These are phyloP conservation scores for Aptenodytes patagonicus DNA, from an alignment of 2,113 vertebrate genomes.

Conservation along the genomic window DNA sequence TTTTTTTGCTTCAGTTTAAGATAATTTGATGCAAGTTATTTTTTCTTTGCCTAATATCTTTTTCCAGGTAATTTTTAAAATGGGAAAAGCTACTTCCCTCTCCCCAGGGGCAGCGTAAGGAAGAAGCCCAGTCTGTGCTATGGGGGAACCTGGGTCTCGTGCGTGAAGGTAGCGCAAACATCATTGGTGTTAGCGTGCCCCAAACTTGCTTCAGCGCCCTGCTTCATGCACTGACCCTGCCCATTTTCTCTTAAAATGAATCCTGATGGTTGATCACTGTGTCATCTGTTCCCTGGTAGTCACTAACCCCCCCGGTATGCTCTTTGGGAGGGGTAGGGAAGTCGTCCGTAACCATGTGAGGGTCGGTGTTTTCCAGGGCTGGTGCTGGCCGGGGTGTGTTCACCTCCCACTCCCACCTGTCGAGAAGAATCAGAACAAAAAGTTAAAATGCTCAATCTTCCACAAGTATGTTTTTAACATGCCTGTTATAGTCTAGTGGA, in stretches of 20 bases:
- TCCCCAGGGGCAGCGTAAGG: accelerated
- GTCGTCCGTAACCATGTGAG: not conserved
- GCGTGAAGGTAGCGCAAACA: accelerated
- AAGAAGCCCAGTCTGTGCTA: not conserved
- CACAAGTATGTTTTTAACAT: not conserved
- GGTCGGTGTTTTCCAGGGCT: not conserved
- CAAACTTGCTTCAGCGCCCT: not conserved
- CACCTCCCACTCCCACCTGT: not conserved
- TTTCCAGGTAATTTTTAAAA: not conserved
- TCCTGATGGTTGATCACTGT: too few relatives aligned
- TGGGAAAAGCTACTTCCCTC: not conserved
- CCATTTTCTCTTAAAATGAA: not conserved
- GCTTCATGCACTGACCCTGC: not conserved
- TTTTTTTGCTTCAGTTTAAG: not conserved
- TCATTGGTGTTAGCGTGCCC: accelerated
- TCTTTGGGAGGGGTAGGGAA: not conserved
- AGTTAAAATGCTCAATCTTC: not conserved
- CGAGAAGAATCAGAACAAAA: not conserved
- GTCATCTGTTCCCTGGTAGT: not conserved
- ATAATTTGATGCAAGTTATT: not conserved
- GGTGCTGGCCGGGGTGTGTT: not conserved
- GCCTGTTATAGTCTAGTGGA: not conserved
- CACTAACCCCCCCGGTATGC: accelerated
- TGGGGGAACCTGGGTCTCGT: accelerated
- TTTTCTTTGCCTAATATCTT: not conserved